Conservation (phyloP, 2,113 vertebrate genomes). For the Triplophysa rosa region DNA sequence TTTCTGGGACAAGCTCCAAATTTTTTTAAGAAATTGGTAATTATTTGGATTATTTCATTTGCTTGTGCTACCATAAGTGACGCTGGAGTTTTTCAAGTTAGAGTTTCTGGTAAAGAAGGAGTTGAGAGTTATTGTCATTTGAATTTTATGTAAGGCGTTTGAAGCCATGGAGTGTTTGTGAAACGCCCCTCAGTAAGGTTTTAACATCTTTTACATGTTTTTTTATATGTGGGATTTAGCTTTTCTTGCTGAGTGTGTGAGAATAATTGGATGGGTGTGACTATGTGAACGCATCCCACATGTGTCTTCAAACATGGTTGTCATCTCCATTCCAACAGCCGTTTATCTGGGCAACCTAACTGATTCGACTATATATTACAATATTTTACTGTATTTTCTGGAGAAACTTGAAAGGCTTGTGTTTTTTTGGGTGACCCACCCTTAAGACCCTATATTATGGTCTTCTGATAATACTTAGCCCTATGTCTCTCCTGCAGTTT, state of each 20-base stretch:
- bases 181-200: constrained; percentile 11
- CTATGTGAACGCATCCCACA: not conserved
- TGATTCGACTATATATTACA: not conserved
- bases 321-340: not conserved
- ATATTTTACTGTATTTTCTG: too few species aligned
- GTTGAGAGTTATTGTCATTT: not conserved
- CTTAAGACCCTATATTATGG: too few species aligned
- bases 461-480: too few species aligned
- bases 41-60: not conserved
- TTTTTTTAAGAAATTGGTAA: too few species aligned
- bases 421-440: too few species aligned
- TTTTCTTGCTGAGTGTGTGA: constrained; percentile 14
- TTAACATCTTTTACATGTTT: not conserved
- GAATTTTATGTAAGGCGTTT: constrained; percentile 16
- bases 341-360: not conserved
- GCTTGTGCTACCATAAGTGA: not conserved
- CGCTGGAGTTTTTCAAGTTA: not conserved
- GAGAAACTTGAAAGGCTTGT: too few species aligned
- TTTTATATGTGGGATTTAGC: constrained; percentile 14
- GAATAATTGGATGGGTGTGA: not conserved
- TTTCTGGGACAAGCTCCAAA: too few species aligned
- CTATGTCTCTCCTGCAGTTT: not conserved
- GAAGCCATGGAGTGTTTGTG: constrained; percentile 11
- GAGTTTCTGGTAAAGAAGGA: not conserved
- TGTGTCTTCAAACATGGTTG: constrained; percentile 5